A percentile compares a stretch with the other conserved stretches of the same genome.
Conservation (phyloP, 2,113 vertebrate species). For the Neomonachus schauinslandi region DNA sequence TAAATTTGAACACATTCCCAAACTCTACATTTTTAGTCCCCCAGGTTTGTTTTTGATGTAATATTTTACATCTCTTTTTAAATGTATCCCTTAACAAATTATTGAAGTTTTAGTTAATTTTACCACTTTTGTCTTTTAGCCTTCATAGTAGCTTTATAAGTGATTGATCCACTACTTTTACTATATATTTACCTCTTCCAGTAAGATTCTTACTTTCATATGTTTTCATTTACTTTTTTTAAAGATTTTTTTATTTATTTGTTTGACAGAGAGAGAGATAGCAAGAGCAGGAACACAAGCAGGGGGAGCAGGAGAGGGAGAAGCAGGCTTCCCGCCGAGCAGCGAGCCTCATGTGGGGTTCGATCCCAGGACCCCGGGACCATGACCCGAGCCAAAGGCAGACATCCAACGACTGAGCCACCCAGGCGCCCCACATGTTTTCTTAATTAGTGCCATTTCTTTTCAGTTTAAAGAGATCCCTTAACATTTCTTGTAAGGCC, state of each 20-base stretch:
- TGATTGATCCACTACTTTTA: not conserved
- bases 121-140: not conserved
- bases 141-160: not conserved
- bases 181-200: not conserved
- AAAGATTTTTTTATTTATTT: too few relatives aligned
- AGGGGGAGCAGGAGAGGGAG: too few relatives aligned
- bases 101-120: not conserved
- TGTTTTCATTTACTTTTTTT: not conserved
- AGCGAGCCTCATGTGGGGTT: too few relatives aligned
- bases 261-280: too few relatives aligned
- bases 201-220: not conserved
- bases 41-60: not conserved
- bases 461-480: not conserved
- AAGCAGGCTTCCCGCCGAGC: too few relatives aligned
- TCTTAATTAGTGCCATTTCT: not conserved
- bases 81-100: not conserved
- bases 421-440: not conserved
- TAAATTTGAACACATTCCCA: not conserved
- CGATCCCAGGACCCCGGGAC: too few relatives aligned
- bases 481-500: not conserved
- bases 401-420: too few relatives aligned
- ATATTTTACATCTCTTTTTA: not conserved
- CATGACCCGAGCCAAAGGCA: too few relatives aligned
- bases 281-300: too few relatives aligned
- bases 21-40: not conserved